Conservation (phyloP, 2,113 vertebrate species). For the Piaya cayana region DNA sequence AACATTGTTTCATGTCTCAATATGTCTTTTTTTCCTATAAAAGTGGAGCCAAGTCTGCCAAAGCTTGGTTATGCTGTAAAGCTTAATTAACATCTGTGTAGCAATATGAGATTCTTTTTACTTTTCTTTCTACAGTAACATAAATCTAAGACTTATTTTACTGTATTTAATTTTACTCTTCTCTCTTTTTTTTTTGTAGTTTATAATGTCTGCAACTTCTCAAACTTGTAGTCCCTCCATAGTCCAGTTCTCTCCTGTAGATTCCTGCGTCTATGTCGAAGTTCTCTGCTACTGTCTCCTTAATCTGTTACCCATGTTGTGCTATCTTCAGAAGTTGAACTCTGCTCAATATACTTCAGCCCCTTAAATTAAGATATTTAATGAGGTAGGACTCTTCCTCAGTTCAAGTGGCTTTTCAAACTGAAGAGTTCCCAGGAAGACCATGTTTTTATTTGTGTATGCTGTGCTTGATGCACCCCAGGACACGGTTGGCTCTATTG, state of each 20-base stretch:
- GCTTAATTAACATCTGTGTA: background rate
- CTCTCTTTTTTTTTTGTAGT: background rate
- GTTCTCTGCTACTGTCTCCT: background rate
- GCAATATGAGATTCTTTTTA: background rate
- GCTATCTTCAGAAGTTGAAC: background rate
- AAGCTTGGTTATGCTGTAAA: background rate
- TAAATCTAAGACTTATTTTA: background rate
- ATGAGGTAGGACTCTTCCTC: background rate
- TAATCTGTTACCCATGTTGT: background rate
- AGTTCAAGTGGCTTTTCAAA: slow-evolving; percentile 14
- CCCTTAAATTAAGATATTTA: background rate
- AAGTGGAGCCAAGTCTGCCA: background rate
- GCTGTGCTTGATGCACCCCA: too few relatives aligned
- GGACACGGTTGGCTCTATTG: too few relatives aligned
- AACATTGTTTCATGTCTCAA: background rate
- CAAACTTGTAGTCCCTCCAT: background rate
- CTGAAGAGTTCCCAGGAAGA: background rate
- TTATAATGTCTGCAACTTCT: background rate
- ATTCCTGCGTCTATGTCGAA: background rate
- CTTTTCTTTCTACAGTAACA: background rate
- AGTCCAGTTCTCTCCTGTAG: background rate
- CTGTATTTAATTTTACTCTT: background rate
- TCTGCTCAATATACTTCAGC: background rate
- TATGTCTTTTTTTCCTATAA: background rate
- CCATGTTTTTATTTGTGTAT: background rate